Conservation (phyloP, 2,797 vertebrate genomes). For the Glossophaga mutica region DNA sequence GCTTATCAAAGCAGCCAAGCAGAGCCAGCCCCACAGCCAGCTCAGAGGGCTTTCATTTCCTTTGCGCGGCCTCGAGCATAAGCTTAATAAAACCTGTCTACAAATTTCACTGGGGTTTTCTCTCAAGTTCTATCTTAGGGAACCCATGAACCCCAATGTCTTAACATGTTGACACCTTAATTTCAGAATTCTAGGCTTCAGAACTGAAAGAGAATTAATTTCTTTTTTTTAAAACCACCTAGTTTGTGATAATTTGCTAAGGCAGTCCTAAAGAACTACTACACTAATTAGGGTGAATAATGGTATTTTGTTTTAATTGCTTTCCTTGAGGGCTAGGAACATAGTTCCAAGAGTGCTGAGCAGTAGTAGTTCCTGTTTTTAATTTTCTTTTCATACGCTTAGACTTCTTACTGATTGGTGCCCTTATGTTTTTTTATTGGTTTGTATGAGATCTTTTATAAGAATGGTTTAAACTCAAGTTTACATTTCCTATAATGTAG, state of each 20-base stretch:
- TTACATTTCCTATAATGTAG: neutral
- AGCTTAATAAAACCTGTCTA: neutral
- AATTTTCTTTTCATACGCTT: neutral
- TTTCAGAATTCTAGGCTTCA: neutral
- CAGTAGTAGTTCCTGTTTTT: neutral
- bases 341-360: neutral
- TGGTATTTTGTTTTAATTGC: neutral
- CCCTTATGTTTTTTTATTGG: neutral
- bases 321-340: neutral
- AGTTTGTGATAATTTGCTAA: neutral
- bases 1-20: neutral
- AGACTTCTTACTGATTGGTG: neutral
- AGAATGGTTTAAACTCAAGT: neutral
- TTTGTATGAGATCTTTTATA: neutral
- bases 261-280: neutral
- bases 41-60: neutral
- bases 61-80: neutral
- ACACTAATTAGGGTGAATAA: neutral
- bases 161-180: neutral
- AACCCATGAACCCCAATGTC: neutral
- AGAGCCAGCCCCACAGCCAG: neutral
- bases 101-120: neutral
- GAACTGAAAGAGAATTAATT: neutral
- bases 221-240: neutral
- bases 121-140: neutral